Evolutionary conservation across 2,888 invertebrate genomes (phyloP), one percentile per base, ranked within the genome.

Genomic region (Drosophila differens): DNA sequence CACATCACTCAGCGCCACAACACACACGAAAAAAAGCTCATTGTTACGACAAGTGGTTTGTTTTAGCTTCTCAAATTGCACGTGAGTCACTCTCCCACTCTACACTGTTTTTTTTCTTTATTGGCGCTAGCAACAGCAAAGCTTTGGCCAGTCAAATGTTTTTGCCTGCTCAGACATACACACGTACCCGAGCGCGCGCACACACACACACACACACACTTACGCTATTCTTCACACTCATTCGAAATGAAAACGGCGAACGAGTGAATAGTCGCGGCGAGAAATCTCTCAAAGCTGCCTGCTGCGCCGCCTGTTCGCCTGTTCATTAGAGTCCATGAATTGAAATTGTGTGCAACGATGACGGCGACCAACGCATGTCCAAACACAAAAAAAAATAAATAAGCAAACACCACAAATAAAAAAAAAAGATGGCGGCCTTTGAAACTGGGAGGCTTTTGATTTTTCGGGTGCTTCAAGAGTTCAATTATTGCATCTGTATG

Each of bases 281-380:
- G 71, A 72, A 78, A 72, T 74, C 73, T 70, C 79, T 70, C 79
- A 67, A 84, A 81, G 78, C 57, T 32, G 55, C 72, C 33, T 9
- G 54, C 75, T 64, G 0, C 7, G 1, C 5, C 2, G 54, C 69
- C 91, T 93, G 92, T 39, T 81, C 70, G 85, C 93, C 93, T 92
- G 85, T 82, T 91, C 81, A 80, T 91, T 93, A 93, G 93, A 93
- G 93, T 93, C 93, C 93, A 93, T 91, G 93, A 92, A 92, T 92
- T 92, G 91, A 92, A 93, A 92, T 91, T 90, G 82, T 85, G 88
- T 89, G 83, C 81, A 74, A 76, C 81, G 83, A 80, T 82, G 80
- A 73, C 81, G 76, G 82, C 80, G 81, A 70, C 79, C 79, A 28
- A 25, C 47, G 76, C 79, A 82, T 64, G 79, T 58, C 65, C 33